Evolutionary conservation across 2,888 invertebrate species (phyloP).

Genomic region (Cataglyphis altisquamis): DNA sequence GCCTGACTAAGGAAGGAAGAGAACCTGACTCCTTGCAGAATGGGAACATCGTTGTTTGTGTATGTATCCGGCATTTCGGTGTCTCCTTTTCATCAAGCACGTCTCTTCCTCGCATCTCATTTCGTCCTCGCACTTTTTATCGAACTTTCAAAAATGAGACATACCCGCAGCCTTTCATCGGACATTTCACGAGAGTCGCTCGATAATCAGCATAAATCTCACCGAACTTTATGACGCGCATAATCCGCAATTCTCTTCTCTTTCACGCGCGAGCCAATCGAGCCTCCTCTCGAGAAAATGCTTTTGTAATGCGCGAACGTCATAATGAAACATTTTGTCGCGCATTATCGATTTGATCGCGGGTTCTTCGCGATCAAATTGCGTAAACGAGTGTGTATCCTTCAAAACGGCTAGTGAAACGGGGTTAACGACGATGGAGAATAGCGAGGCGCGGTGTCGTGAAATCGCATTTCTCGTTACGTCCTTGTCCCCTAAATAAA

Average conservation of each 20-base stretch:
- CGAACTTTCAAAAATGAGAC: slow-evolving; percentile 51
- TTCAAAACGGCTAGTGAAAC: slow-evolving; percentile 32
- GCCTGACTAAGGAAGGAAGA: background rate
- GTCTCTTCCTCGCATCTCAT: slow-evolving; percentile 7
- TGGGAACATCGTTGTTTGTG: slow-evolving; percentile 35
- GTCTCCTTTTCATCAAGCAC: slow-evolving; percentile 60
- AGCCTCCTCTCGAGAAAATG: background rate
- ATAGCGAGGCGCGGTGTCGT: slow-evolving; percentile 34
- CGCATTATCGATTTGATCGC: slow-evolving; percentile 23
- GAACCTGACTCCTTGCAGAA: slow-evolving; percentile 35
- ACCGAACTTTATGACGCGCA: slow-evolving; percentile 43
- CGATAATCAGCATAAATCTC: slow-evolving; percentile 69
- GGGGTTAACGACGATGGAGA: slow-evolving; percentile 35
- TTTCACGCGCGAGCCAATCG: slow-evolving; percentile 9
- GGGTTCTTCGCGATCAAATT: background rate
- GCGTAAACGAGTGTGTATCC: slow-evolving; percentile 7
- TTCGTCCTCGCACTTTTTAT: slow-evolving; percentile 43
- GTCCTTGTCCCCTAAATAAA: slow-evolving; percentile 78
- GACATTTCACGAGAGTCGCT: slow-evolving; percentile 33
- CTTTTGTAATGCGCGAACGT: background rate
- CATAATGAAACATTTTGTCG: slow-evolving; percentile 1
- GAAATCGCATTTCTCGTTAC: slow-evolving; percentile 69
- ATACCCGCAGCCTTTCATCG: slow-evolving; percentile 36
- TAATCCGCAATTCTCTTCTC: slow-evolving; percentile 48
- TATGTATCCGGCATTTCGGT: slow-evolving; percentile 16